These are phyloP conservation scores for Aleiodes sp. DNA, from an alignment of 1,140 invertebrate genomes.

Conservation along the genomic window DNA sequence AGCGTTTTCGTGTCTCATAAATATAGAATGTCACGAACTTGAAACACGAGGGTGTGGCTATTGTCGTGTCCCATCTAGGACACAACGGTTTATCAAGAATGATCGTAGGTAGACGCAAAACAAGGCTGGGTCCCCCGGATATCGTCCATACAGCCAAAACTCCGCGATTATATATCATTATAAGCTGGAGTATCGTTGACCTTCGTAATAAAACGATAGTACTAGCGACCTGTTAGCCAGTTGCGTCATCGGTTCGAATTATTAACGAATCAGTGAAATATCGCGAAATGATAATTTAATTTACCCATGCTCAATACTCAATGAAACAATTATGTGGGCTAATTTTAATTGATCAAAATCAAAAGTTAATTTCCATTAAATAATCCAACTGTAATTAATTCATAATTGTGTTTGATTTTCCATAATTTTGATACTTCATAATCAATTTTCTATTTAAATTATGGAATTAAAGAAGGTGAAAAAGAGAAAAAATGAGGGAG, in stretches of 20 bases:
- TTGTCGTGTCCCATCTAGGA: too few species aligned
- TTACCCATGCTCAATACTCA: not conserved
- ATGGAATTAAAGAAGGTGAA: not conserved
- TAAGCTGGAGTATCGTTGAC: not conserved
- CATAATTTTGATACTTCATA: not conserved
- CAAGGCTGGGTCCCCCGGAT: too few species aligned
- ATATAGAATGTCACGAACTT: too few species aligned
- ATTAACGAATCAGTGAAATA: constrained; percentile 6
- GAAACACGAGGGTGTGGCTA: too few species aligned
- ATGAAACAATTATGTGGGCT: not conserved
- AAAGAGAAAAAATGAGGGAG: not conserved
- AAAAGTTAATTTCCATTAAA: not conserved
- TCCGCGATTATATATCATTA: not conserved
- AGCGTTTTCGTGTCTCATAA: too few species aligned
- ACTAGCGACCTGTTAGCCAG: not conserved
- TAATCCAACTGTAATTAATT: not conserved
- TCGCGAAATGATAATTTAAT: constrained; percentile 1
- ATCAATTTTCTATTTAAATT: too few species aligned
- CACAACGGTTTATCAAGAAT: too few species aligned
- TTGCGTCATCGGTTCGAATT: not conserved
- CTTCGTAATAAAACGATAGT: not conserved
- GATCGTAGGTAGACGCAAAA: too few species aligned
- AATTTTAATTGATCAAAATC: not conserved
- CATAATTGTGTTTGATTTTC: not conserved
- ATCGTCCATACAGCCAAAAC: too few species aligned